Conservation (phyloP, 1,140 invertebrate genomes). For the Tyrophagus putrescentiae region DNA sequence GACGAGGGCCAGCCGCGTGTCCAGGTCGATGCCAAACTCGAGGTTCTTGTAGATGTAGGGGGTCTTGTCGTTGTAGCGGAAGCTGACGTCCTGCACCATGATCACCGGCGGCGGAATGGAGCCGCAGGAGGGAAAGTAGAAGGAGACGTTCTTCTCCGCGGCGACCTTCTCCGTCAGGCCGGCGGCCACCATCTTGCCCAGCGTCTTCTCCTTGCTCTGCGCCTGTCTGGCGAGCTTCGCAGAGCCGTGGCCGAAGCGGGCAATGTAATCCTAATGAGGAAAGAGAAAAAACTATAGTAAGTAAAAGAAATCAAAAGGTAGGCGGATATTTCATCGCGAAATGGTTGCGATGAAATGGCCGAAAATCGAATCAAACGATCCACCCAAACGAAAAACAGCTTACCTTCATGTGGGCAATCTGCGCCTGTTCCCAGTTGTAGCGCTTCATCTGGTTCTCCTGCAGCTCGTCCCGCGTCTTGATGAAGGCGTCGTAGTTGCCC, state of each 20-base stretch:
- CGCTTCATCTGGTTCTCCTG: constrained; percentile 97
- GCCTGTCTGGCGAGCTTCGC: constrained; percentile 95
- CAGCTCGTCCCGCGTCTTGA: constrained; percentile 76
- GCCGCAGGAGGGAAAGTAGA: constrained; percentile 93
- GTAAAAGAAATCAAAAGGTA: not conserved
- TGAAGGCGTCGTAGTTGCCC: constrained; percentile 87
- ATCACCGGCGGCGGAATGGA: constrained; percentile 95
- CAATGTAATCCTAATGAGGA: constrained; percentile 80
- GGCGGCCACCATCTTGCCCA: constrained; percentile 96
- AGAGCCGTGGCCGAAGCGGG: constrained; percentile 94
- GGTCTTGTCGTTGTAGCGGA: constrained; percentile 68
- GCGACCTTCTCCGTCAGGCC: constrained; percentile 87
- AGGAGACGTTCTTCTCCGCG: constrained; percentile 73
- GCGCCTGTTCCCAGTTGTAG: constrained; percentile 99
- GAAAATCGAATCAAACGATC: not conserved
- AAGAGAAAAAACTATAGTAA: not conserved
- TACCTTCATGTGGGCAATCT: constrained; percentile 97
- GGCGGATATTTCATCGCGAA: not conserved
- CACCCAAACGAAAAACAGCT: constrained; percentile 21
- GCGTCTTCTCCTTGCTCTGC: constrained; percentile 96
- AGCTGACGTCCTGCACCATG: constrained; percentile 95
- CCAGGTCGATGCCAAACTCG: constrained; percentile 97
- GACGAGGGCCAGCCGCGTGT: constrained; percentile 90
- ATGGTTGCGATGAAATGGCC: not conserved
- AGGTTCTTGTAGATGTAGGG: constrained; percentile 93